Conservation (phyloP, 1,140 invertebrate genomes). For the Drosophila rufa region DNA sequence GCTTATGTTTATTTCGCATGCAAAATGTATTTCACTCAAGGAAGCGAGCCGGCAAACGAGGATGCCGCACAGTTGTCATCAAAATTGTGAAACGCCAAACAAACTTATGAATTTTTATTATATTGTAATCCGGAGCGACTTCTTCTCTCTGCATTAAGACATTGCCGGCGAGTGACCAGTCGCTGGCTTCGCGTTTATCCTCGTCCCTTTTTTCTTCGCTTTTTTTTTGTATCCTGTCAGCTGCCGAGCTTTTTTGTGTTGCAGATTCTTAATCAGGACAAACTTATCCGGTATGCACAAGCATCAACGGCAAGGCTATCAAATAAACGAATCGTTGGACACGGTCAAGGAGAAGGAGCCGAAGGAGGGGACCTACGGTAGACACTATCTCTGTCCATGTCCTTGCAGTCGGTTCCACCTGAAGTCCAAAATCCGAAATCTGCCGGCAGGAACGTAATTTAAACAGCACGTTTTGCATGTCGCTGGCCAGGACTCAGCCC, state of each 20-base stretch:
- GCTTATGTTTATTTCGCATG: conserved; percentile 69
- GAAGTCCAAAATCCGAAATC: conserved; percentile 54
- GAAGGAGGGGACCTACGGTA: conserved; percentile 29
- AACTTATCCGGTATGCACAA: conserved; percentile 77
- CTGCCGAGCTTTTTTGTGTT: conserved; percentile 38
- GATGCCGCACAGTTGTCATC: conserved; percentile 54
- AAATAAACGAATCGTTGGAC: conserved; percentile 66
- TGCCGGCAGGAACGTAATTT: conserved; percentile 73
- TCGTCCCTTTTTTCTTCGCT: background rate
- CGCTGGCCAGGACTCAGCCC: conserved; percentile 60
- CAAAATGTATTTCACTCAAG: conserved; percentile 41
- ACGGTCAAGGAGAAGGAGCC: conserved; percentile 23
- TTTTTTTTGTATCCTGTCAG: conserved; percentile 13
- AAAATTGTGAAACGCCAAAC: conserved; percentile 35
- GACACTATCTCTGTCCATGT: conserved; percentile 58
- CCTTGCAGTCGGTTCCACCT: conserved; percentile 50
- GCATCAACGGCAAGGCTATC: conserved; percentile 55
- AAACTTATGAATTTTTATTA: conserved; percentile 68
- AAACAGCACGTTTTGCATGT: conserved; percentile 77
- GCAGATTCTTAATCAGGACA: conserved; percentile 78
- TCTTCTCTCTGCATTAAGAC: conserved; percentile 23
- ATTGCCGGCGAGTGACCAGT: conserved; percentile 40
- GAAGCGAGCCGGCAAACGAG: conserved; percentile 9
- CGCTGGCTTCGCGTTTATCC: conserved; percentile 6
- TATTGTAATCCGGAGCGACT: conserved; percentile 31